Base-by-base conservation (phyloP, 2,113 vertebrate genomes). In the Zosterops lateralis region DNA sequence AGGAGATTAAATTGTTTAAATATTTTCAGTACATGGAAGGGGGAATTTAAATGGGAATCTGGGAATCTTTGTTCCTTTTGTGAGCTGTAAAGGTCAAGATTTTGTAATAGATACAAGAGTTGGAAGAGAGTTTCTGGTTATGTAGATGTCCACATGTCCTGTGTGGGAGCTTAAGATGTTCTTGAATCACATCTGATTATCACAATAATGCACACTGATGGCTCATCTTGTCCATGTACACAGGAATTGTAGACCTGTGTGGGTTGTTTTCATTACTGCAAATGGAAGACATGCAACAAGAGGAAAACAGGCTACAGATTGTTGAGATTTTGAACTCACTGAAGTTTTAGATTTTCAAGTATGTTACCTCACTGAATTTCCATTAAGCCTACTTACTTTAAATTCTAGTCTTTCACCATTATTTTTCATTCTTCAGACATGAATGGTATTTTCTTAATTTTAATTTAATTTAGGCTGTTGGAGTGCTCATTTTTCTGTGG, bases 1-100 rank as follows among this genome's bases (percentile, higher is more conserved):
- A 94, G 51, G 60, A 96, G 92, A 94, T 92, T 91, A 90, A 93
- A 93, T 83, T 75, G 50, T 85, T 95, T 54, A 95, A 92, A 77
- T 93, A 83, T 79, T 90, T 93, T 90, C 72, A 77, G 51, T 93
- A 62, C 61, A 70, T 5, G 26, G 74, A 77, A 90, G 9, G 24
- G 28, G 38, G 18, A 73, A 66, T 85, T 93, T 88, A 62, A 94
- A 70, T 66, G 64, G 84, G 82, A 93, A 92, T 45, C 16, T 89
- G 53, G 81, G 78, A 87, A 94, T 45, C 29, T 76, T 77, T 54
- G 9, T 36, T 90, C 32, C 50, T 80, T 76, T 66, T 58, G 29
- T 83, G 67, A 94, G 64, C 60, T 42, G 36, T 6, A 58, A 93
- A 92, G 58, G 74, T 75, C 70, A 87, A 45, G 48, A 82, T 81